Conservation (phyloP, 2,113 vertebrate species). For the Glaucomys volans region DNA sequence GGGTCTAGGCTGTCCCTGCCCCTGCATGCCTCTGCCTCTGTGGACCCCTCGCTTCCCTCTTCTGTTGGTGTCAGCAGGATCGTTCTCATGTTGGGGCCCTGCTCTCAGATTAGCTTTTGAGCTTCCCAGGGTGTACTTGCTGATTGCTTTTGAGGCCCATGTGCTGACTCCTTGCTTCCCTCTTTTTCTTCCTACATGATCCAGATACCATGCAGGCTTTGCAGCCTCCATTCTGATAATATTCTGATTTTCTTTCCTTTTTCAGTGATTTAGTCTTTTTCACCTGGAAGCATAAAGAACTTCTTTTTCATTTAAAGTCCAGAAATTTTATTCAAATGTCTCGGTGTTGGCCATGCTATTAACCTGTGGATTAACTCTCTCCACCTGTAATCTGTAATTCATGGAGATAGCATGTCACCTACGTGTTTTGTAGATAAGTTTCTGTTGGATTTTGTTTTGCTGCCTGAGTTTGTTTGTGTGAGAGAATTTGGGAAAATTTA, state of each 20-base stretch:
- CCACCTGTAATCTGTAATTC: background rate
- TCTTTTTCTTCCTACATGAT: background rate
- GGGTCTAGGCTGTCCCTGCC: background rate
- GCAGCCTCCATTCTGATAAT: background rate
- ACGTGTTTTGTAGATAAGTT: background rate
- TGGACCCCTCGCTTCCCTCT: background rate
- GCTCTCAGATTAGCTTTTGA: background rate
- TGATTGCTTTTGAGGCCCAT: background rate
- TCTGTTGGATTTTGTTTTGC: background rate
- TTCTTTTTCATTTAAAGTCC: background rate
- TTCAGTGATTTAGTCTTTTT: background rate
- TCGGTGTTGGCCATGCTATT: background rate
- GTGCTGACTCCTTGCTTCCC: background rate
- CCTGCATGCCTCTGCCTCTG: background rate
- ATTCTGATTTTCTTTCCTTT: slow-evolving; percentile 8
- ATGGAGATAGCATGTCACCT: background rate
- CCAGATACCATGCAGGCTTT: background rate
- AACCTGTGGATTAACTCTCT: background rate
- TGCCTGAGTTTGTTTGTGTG: background rate
- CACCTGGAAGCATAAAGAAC: background rate
- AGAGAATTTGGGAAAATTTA: background rate
- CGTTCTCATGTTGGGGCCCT: background rate
- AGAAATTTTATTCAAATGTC: background rate
- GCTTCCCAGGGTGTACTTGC: background rate
- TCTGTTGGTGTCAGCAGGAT: background rate